Evolutionary conservation across 2,888 invertebrate genomes (phyloP).

Genomic region (Netelia inedita): DNA sequence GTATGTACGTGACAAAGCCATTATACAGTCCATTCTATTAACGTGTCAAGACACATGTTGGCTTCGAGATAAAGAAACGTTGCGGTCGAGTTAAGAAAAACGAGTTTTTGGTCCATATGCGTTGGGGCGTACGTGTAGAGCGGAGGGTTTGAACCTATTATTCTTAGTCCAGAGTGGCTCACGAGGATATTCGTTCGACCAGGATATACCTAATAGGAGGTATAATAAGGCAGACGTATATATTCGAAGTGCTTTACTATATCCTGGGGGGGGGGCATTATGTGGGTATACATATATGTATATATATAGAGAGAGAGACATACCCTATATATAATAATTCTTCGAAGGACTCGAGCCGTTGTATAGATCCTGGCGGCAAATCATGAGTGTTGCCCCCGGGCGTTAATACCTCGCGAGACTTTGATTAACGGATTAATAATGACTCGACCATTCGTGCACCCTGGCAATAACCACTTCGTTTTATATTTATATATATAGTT

Average conservation of each 20-base stretch:
- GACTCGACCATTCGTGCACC: conserved; percentile 61
- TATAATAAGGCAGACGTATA: conserved; percentile 40
- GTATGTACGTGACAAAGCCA: conserved; percentile 13
- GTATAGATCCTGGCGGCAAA: conserved; percentile 58
- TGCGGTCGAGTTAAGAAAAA: conserved; percentile 34
- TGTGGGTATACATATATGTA: background rate
- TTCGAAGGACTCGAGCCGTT: conserved; percentile 52
- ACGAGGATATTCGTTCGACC: conserved; percentile 15
- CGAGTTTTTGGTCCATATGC: conserved; percentile 1
- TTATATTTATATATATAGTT: conserved; percentile 25
- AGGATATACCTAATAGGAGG: conserved; percentile 40
- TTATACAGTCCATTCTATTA: conserved; percentile 46
- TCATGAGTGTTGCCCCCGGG: conserved; percentile 62
- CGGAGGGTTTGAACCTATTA: conserved; percentile 12
- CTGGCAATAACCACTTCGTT: conserved; percentile 44
- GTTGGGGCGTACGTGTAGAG: background rate
- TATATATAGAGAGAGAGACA: background rate
- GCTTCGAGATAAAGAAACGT: conserved; percentile 20
- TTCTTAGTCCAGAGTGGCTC: conserved; percentile 7
- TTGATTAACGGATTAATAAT: conserved; percentile 72
- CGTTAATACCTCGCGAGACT: conserved; percentile 68
- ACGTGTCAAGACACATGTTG: conserved; percentile 46
- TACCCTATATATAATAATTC: conserved; percentile 39
- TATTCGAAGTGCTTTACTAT: conserved; percentile 7
- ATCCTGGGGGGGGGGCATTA: conserved; percentile 7